phyloP scores from a whole-genome alignment of 2,113 vertebrate species.

The Falcunculus frontatus region DNA sequence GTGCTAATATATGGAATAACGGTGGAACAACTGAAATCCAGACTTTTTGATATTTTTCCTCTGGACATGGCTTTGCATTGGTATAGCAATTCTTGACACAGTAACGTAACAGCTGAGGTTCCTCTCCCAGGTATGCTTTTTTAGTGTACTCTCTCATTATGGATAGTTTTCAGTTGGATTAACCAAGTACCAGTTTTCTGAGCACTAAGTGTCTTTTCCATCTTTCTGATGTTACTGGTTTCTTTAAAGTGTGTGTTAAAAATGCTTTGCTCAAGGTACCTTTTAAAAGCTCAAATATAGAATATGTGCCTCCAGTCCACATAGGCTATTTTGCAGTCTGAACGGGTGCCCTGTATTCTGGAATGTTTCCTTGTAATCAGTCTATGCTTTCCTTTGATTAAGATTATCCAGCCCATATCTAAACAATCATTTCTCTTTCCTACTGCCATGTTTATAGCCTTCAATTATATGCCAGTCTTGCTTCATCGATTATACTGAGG shows the following conservation, averaged over 20 bases:
- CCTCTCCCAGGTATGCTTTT: not conserved
- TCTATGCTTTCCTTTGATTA: not conserved
- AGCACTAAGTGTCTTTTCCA: not conserved
- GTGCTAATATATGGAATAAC: not conserved
- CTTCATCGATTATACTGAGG: not conserved
- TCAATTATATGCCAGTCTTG: not conserved
- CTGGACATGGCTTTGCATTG: not conserved
- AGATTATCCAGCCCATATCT: not conserved
- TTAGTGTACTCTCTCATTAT: not conserved
- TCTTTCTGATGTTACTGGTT: not conserved
- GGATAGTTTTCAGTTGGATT: not conserved
- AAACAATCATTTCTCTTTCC: not conserved
- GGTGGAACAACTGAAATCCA: not conserved
- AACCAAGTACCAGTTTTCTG: not conserved
- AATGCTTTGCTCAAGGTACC: not conserved
- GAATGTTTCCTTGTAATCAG: not conserved
- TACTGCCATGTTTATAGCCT: not conserved
- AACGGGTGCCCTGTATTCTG: not conserved
- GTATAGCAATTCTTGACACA: not conserved
- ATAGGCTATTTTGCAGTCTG: not conserved
- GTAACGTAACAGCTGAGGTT: not conserved
- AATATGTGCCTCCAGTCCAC: not conserved
- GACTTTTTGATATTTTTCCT: not conserved
- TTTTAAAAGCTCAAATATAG: not conserved
- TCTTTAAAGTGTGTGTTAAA: not conserved